Base-by-base conservation (phyloP, 2,113 vertebrate genomes). In the Xenopus tropicalis region DNA sequence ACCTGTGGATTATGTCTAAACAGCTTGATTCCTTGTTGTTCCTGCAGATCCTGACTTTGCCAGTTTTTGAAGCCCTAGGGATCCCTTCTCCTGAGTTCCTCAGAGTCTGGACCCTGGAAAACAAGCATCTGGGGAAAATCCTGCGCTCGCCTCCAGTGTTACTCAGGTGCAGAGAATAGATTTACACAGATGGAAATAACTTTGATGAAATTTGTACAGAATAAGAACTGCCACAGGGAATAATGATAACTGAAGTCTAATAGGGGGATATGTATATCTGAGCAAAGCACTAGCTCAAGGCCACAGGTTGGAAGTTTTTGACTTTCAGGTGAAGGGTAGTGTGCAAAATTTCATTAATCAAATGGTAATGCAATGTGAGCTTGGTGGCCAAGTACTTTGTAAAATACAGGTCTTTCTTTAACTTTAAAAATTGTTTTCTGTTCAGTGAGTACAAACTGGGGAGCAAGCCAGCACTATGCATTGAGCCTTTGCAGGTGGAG, bases 101-200 rank as follows among this genome's bases (percentile, higher is more conserved):
- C 72, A 90, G 97, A 63, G 84, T 93, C 21, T 98, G 97, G 97
- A 89, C 91, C 3, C 57, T 98, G 79, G 96, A 97, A 52, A 88
- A 79, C 9, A 82, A 52, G 56, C 85, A 78, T 12, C 89, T 83
- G 0, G 43, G 83, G 44, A 92, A 89, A 71, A 88, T 76, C 20
- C 48, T 76, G 21, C 73, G 73, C 14, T 25, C 68, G 9, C 68
- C 61, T 57, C 58, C 63, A 11, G 11, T 76, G 24, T 66, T 20
- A 20, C 52, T 76, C 20, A 76, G 73, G 73, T 76, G 12, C 14
- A 61, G 11, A 24, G 29, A 37, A 37, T 8, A 37, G 29, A 11
- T 57, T 2, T 57, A 57, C 54, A 46, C 44, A 46, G 44, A 46
- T 3, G 2, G 2, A 46, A 14, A 13, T 46, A 29, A 6, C 44